Evolutionary conservation across 2,797 vertebrate species (phyloP), one percentile per base, ranked within the genome.

Genomic region (Aeoliscus strigatus): DNA sequence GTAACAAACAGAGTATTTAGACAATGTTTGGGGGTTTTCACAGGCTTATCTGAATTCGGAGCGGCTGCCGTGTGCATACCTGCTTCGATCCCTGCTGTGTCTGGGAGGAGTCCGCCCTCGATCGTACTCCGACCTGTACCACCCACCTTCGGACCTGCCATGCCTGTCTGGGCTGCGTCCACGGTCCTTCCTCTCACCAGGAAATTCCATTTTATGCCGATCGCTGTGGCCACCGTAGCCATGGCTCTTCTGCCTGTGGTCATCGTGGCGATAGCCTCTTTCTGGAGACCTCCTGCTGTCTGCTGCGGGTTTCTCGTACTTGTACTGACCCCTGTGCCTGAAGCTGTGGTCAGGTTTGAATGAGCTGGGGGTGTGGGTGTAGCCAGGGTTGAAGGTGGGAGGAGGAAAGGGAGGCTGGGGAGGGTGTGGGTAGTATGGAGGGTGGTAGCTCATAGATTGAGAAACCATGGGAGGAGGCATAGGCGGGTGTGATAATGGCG

Each of bases 41-140:
- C 7, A 8, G 11, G n/a, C 1, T 5, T 3, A 30, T 14, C 8
- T 13, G 3, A 1, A 7, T 24, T 1, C 5, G 6, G 1, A 6
- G 1, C 12, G 3, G 0, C 14, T 6, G 8, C 1, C 2, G 0
- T 12, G 1, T 1, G 2, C 1, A 10, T 79, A 96, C 93, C 93
- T 93, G 91, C 90, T 94, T 9, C 89, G 85, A 11, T 97, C 93
- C 0, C 92, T 89, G 79, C 92, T 70, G 77, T 93, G 93, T 14
- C 92, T 84, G 14, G 91, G 87, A 0, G 93, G 87, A 0, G 89
- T 82, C 6, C 92, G 83, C 1, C 87, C 91, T 10, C 91, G 76
- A 10, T 94, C 92, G 0, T 92, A 92, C 1, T 95, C 94, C 0
- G 87, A 67, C 23, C 92, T 79, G 72, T 92, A 91, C 9, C 93